Conservation (phyloP, 2,113 vertebrate genomes). For the Prionailurus viverrinus region DNA sequence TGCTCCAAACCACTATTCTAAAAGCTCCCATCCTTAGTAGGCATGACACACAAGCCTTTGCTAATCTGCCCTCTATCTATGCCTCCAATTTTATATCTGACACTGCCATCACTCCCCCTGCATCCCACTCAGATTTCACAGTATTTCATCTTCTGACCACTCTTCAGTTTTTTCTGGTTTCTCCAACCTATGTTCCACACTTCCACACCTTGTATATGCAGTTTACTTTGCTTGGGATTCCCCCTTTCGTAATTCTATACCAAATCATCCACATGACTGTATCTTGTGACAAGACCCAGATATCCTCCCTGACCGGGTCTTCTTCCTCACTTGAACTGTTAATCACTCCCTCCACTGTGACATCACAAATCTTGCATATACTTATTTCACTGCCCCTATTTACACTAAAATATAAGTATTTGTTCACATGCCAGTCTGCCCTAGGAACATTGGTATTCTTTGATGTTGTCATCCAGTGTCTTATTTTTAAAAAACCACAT, state of each 20-base stretch:
- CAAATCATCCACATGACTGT: neutral
- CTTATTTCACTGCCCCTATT: neutral
- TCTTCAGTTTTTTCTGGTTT: neutral
- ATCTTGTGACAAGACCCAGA: neutral
- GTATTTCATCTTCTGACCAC: neutral
- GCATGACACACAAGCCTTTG: neutral
- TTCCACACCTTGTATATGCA: neutral
- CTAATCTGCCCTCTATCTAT: neutral
- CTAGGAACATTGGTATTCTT: neutral
- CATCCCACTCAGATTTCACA: neutral
- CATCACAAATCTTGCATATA: conserved; percentile 2
- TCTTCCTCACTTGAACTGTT: neutral
- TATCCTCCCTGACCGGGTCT: neutral
- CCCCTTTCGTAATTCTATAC: neutral
- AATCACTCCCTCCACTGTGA: neutral
- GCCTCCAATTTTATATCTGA: neutral
- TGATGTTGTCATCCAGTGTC: neutral
- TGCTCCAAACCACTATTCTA: neutral
- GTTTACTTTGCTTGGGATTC: neutral
- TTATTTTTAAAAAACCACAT: conserved; percentile 17
- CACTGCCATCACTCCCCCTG: neutral
- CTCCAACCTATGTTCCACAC: neutral
- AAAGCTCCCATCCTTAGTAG: neutral
- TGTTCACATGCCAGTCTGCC: neutral
- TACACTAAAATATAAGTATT: neutral